These are phyloP conservation scores for Morelia viridis DNA, from an alignment of 2,797 vertebrate genomes.

Conservation along the genomic window DNA sequence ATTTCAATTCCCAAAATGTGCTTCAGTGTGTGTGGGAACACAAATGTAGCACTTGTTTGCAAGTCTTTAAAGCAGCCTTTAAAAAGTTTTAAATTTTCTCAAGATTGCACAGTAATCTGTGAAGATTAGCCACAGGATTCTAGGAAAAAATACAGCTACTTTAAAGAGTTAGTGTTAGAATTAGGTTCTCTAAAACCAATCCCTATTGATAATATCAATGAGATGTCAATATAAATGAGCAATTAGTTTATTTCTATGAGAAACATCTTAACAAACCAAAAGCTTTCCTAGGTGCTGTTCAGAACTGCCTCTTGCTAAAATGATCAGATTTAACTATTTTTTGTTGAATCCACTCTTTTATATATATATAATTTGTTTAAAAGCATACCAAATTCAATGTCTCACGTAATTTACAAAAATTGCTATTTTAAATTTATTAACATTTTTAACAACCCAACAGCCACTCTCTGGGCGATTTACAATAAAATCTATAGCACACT, in stretches of 20 bases:
- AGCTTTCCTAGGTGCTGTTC: neutral
- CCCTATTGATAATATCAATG: neutral
- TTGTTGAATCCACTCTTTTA: neutral
- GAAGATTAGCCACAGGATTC: neutral
- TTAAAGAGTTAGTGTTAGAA: neutral
- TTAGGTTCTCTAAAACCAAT: neutral
- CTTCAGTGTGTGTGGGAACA: neutral
- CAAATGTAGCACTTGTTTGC: neutral
- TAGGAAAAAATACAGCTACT: neutral
- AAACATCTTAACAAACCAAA: neutral
- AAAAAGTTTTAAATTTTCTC: neutral
- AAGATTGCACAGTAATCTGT: neutral
- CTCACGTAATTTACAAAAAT: neutral
- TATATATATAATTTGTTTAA: neutral
- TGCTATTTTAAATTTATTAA: neutral
- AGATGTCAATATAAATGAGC: neutral
- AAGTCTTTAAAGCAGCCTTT: neutral
- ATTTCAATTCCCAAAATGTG: neutral
- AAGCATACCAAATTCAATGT: neutral
- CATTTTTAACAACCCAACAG: neutral
- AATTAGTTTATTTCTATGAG: neutral
- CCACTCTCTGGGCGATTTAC: neutral
- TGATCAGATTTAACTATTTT: neutral
- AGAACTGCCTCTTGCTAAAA: neutral
- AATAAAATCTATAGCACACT: neutral